These are phyloP conservation scores for Psilopogon haemacephalus DNA, from an alignment of 2,113 vertebrate species.

Conservation along the genomic window DNA sequence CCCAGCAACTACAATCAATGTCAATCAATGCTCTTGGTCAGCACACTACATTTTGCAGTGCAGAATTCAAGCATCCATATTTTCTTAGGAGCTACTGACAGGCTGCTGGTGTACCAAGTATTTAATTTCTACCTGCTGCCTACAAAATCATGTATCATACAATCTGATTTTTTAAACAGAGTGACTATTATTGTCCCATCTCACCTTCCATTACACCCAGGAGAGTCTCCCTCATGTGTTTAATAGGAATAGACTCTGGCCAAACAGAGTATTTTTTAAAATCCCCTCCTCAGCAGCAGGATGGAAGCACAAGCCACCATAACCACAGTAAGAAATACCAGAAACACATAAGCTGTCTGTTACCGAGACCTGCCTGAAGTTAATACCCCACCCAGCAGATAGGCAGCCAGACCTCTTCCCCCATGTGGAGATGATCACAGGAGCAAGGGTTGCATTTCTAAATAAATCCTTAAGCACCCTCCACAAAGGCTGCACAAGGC, in stretches of 20 bases:
- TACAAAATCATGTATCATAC: not conserved
- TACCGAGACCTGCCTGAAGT: not conserved
- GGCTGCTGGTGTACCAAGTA: not conserved
- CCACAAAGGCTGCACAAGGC: not conserved
- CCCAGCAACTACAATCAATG: not conserved
- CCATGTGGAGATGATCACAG: not conserved
- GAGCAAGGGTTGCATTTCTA: not conserved
- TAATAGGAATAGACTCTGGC: not conserved
- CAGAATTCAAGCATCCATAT: not conserved
- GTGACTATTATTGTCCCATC: not conserved
- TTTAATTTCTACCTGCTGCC: not conserved
- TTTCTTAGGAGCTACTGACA: not conserved
- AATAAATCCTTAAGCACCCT: not conserved
- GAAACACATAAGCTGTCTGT: not conserved
- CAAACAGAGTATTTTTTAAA: not conserved
- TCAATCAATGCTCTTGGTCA: not conserved
- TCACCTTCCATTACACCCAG: not conserved
- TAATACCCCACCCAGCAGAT: not conserved
- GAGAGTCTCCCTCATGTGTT: not conserved
- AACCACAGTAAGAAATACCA: slow-evolving; percentile 11
- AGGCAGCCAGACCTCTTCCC: not conserved
- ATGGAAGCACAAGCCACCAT: not conserved
- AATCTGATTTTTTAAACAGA: not conserved
- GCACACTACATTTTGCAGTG: not conserved
- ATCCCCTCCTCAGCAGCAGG: not conserved